These are phyloP conservation scores for Panulirus ornatus DNA, from an alignment of 1,140 invertebrate species.

Conservation along the genomic window DNA sequence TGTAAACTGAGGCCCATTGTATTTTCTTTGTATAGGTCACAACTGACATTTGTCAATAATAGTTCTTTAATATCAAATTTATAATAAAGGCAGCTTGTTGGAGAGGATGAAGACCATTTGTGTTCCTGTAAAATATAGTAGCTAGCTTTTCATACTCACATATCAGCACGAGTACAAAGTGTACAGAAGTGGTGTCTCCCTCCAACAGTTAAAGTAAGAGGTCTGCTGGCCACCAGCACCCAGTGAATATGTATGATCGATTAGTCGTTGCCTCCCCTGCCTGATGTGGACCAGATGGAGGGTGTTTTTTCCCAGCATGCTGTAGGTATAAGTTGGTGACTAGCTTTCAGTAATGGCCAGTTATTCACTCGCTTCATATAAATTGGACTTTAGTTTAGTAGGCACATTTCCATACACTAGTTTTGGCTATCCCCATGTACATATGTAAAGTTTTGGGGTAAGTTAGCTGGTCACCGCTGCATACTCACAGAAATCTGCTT, in stretches of 20 bases:
- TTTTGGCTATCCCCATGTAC: constrained; percentile 50
- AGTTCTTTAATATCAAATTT: neutral
- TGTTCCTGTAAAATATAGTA: constrained; percentile 47
- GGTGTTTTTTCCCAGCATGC: neutral
- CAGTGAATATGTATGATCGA: too few relatives aligned
- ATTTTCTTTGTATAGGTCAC: neutral
- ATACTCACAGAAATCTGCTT: constrained; percentile 47
- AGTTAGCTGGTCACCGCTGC: constrained; percentile 28
- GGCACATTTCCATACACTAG: constrained; percentile 33
- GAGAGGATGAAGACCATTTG: constrained; percentile 22
- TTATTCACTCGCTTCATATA: constrained; percentile 36
- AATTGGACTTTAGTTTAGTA: constrained; percentile 28
- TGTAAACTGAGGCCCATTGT: too few relatives aligned
- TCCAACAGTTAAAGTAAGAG: constrained; percentile 7
- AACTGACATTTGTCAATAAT: neutral
- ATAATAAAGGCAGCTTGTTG: constrained; percentile 31
- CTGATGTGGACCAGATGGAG: constrained; percentile 18
- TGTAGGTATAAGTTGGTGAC: constrained; percentile 24
- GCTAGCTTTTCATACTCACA: constrained; percentile 46
- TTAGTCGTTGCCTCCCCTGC: constrained; percentile 19
- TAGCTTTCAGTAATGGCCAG: neutral
- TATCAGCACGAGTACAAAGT: constrained; percentile 63
- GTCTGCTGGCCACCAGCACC: constrained; percentile 21
- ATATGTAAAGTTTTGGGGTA: constrained; percentile 39
- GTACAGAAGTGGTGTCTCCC: constrained; percentile 47